phyloP scores from a whole-genome alignment of 2,797 vertebrate species.

The Acrossocheilus wenchowensis region DNA sequence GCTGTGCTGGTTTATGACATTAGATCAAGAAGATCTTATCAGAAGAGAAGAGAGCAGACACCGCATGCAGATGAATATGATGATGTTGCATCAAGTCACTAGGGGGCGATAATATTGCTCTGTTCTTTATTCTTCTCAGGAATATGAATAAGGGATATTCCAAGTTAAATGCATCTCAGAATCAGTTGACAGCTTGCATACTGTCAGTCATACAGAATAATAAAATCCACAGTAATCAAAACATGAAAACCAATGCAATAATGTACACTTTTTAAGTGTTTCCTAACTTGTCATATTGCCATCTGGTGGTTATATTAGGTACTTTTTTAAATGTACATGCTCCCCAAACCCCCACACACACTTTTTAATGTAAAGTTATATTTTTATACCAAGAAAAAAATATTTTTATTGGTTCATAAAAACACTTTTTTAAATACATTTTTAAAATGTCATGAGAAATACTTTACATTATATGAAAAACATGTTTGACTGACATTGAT shows the following conservation, averaged over 20 bases:
- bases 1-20: conserved; percentile 37
- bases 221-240: background rate
- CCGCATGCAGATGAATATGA: background rate
- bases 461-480: background rate
- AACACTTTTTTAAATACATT: background rate
- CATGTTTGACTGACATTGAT: background rate
- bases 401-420: background rate
- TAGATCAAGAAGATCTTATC: background rate
- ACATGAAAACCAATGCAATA: background rate
- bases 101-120: background rate
- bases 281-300: background rate
- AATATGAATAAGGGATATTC: background rate
- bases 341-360: too few relatives aligned
- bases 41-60: background rate
- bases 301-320: background rate
- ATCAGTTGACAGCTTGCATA: background rate
- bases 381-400: background rate
- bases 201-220: background rate
- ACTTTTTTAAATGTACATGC: background rate
- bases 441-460: background rate
- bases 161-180: background rate
- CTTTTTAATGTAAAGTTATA: background rate
- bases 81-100: background rate
- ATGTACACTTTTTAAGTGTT: background rate
- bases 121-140: background rate